phyloP scores from a whole-genome alignment of 2,888 invertebrate species.

The Lasioglossum leucozonium region DNA sequence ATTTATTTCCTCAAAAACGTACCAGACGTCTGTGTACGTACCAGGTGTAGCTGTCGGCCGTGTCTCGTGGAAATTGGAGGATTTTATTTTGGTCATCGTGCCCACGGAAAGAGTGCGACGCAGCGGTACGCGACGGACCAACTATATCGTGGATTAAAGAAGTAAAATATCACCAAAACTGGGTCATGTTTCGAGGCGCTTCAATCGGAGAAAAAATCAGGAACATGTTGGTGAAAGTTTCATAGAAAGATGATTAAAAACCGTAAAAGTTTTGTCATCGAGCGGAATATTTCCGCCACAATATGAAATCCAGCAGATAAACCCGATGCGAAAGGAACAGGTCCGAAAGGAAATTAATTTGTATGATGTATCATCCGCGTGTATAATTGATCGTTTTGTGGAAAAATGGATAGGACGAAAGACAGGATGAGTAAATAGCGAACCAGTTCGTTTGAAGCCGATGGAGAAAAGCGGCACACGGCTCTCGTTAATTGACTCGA shows the following conservation, averaged over 20 bases:
- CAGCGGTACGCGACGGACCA: too few species aligned
- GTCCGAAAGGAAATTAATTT: neutral
- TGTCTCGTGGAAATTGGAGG: too few species aligned
- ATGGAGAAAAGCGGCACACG: neutral
- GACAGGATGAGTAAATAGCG: neutral
- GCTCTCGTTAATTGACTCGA: constrained; percentile 46
- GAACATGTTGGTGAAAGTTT: neutral
- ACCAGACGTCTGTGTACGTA: too few species aligned
- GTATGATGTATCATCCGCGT: neutral
- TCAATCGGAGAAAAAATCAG: neutral
- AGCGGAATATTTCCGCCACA: neutral
- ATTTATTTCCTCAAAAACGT: too few species aligned
- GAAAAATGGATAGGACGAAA: neutral
- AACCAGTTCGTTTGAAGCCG: neutral
- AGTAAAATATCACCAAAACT: neutral
- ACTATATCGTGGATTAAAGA: neutral
- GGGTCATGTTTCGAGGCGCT: neutral
- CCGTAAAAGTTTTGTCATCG: neutral
- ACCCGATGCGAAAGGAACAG: neutral
- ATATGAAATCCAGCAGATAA: neutral
- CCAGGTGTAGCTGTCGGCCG: too few species aligned
- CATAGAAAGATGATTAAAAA: neutral
- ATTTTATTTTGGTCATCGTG: too few species aligned
- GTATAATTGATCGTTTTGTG: neutral
- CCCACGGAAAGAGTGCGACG: too few species aligned